Conservation (phyloP, 1,140 invertebrate genomes). For the Drosophila bifasciata region DNA sequence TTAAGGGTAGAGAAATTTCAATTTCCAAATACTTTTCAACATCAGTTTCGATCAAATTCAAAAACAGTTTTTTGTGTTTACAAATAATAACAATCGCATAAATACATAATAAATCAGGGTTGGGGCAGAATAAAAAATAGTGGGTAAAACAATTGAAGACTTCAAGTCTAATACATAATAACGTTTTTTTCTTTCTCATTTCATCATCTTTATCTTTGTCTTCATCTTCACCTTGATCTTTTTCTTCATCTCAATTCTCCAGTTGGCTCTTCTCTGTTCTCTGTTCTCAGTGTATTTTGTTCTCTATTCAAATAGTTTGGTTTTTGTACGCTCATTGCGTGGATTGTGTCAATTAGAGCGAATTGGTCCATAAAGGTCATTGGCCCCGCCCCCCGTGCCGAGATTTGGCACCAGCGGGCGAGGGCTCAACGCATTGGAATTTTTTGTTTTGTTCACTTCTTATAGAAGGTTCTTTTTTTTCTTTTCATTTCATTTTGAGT, state of each 20-base stretch:
- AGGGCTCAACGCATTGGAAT: slow-evolving; percentile 68
- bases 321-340: slow-evolving; percentile 78
- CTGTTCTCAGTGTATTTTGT: slow-evolving; percentile 21
- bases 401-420: neutral
- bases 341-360: slow-evolving; percentile 81
- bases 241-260: slow-evolving; percentile 22
- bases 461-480: slow-evolving; percentile 63
- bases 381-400: slow-evolving; percentile 42
- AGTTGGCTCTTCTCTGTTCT: slow-evolving; percentile 30
- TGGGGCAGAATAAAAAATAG: slow-evolving; percentile 46
- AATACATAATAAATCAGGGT: slow-evolving; percentile 61
- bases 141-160: slow-evolving; percentile 66
- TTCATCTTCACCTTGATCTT: slow-evolving; percentile 14
- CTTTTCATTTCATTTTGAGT: slow-evolving; percentile 34
- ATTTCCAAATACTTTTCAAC: slow-evolving; percentile 78
- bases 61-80: slow-evolving; percentile 48
- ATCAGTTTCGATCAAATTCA: slow-evolving; percentile 64
- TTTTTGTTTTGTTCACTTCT: slow-evolving; percentile 65
- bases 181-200: slow-evolving; percentile 32
- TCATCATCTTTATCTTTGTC: slow-evolving; percentile 1
- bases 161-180: slow-evolving; percentile 77
- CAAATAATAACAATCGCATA: slow-evolving; percentile 58
- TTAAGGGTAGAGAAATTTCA: slow-evolving; percentile 66
- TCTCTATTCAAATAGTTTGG: slow-evolving; percentile 48
- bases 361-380: slow-evolving; percentile 83